Percentiles rank a stretch among this genome's conserved stretches.
Evolutionary conservation across 2,888 invertebrate species (phyloP).

Genomic region (Euplagia quadripunctaria): DNA sequence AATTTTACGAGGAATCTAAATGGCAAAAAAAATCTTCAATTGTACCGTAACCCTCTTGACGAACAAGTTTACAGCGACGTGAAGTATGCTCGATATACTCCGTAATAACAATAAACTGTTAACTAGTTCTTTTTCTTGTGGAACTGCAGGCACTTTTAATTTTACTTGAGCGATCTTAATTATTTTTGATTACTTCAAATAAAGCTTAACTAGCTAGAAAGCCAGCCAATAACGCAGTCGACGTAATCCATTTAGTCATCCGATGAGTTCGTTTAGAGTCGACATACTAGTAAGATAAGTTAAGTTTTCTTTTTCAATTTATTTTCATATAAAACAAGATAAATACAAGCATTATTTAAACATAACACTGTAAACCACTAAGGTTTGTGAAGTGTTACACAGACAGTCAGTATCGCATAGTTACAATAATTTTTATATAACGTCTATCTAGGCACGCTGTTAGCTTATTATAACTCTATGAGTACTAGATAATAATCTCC

Average conservation of each 20-base stretch:
- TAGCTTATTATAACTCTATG: too few relatives aligned
- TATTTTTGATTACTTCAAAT: constrained; percentile 4
- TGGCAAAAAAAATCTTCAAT: background rate
- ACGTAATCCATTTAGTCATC: background rate
- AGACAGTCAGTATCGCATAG: too few relatives aligned
- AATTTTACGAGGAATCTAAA: too few relatives aligned
- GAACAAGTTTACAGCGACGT: constrained; percentile 14
- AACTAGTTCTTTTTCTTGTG: constrained; percentile 22
- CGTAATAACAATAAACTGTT: constrained; percentile 37
- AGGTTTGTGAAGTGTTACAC: too few relatives aligned
- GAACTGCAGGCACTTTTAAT: constrained; percentile 28
- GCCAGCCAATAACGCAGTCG: background rate
- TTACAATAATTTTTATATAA: too few relatives aligned
- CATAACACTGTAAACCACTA: too few relatives aligned
- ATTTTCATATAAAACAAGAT: too few relatives aligned
- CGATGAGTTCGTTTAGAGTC: background rate
- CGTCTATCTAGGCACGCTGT: too few relatives aligned
- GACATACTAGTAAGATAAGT: too few relatives aligned
- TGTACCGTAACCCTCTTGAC: constrained; percentile 14
- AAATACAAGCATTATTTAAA: too few relatives aligned
- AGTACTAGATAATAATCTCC: too few relatives aligned
- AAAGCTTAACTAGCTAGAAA: constrained; percentile 1
- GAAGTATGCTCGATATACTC: constrained; percentile 15
- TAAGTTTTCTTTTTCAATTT: too few relatives aligned
- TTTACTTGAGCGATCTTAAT: constrained; percentile 9